Conservation (phyloP, 2,888 invertebrate species). For the Cremastinae sp. region DNA sequence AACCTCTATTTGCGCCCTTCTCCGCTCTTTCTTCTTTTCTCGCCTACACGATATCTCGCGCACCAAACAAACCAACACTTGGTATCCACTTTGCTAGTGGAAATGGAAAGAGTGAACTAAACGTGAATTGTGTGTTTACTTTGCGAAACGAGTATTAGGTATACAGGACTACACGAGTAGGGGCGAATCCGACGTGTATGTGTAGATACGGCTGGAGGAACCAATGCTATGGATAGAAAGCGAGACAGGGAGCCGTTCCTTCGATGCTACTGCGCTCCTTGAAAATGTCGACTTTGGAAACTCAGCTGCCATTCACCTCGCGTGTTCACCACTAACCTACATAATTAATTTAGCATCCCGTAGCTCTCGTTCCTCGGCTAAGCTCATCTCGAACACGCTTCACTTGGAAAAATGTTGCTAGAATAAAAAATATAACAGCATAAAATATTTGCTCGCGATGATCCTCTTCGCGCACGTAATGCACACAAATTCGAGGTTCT, state of each 20-base stretch:
- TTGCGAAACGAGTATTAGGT: slow-evolving; percentile 67
- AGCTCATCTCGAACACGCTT: slow-evolving; percentile 43
- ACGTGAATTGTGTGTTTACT: slow-evolving; percentile 67
- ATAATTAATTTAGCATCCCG: slow-evolving; percentile 60
- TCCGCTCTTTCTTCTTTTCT: slow-evolving; percentile 27
- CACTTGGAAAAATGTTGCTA: not conserved
- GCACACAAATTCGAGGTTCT: no score
- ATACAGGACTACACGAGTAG: slow-evolving; percentile 41
- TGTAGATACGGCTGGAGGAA: slow-evolving; percentile 38
- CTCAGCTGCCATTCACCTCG: slow-evolving; percentile 57
- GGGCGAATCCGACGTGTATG: slow-evolving; percentile 1
- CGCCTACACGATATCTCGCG: slow-evolving; percentile 39
- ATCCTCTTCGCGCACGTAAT: not conserved
- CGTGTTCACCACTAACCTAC: slow-evolving; percentile 61
- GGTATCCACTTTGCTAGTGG: slow-evolving; percentile 48
- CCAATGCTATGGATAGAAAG: slow-evolving; percentile 2
- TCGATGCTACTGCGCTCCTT: slow-evolving; percentile 7
- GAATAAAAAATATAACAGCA: slow-evolving; percentile 14
- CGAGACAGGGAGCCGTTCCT: slow-evolving; percentile 30
- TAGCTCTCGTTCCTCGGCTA: slow-evolving; percentile 25
- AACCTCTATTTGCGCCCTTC: slow-evolving; percentile 1
- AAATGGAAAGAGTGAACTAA: slow-evolving; percentile 54
- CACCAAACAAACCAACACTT: slow-evolving; percentile 50
- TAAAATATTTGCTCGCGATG: slow-evolving; percentile 24
- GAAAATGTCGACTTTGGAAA: slow-evolving; percentile 45